These are phyloP conservation scores for Astreopora myriophthalma DNA, from an alignment of 64 coral and sea anemone species.

Conservation along the genomic window DNA sequence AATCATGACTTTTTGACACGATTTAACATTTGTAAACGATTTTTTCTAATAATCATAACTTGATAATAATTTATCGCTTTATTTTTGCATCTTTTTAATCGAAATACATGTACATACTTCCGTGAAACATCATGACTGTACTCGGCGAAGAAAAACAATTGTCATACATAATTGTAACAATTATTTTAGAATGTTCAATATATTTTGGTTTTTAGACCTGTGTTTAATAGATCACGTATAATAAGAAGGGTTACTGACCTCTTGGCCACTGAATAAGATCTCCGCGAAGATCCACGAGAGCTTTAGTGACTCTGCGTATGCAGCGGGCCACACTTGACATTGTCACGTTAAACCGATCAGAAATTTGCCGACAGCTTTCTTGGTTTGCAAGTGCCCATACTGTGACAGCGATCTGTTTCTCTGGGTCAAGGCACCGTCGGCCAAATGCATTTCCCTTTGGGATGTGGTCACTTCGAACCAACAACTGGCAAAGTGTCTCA, in stretches of 20 bases:
- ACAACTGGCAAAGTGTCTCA: not conserved
- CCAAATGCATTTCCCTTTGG: slow-evolving; percentile 18
- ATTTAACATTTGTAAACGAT: no score
- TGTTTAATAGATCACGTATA: not conserved
- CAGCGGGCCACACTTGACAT: not conserved
- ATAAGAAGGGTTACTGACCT: not conserved
- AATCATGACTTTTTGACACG: no score
- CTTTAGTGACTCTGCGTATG: not conserved
- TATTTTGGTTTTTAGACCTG: not conserved
- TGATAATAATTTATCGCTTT: no score
- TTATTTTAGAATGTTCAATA: not conserved
- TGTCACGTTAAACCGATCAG: not conserved
- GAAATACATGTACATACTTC: no score
- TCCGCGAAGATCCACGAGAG: not conserved
- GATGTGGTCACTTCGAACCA: slow-evolving; percentile 7
- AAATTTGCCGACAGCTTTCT: not conserved
- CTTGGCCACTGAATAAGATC: slow-evolving; percentile 14
- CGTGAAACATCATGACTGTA: no score
- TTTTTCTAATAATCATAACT: no score
- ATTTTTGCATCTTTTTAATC: no score
- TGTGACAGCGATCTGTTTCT: not conserved
- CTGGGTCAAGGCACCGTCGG: not conserved
- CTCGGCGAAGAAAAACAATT: not conserved
- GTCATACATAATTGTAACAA: not conserved
- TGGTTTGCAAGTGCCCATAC: slow-evolving; percentile 5